phyloP scores from a whole-genome alignment of 1,140 invertebrate genomes.

The Drosophila dunni region DNA sequence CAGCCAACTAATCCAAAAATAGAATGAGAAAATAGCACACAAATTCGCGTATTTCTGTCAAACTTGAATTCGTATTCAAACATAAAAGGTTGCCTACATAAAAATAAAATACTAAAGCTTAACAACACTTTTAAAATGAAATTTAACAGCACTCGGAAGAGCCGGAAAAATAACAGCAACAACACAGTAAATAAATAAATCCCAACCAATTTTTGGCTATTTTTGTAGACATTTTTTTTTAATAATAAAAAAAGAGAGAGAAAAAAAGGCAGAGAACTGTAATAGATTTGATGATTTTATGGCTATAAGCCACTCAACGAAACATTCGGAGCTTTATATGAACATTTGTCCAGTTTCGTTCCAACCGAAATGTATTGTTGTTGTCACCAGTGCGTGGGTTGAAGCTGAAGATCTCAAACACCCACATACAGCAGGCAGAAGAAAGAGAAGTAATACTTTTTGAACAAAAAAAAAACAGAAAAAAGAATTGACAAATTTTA shows the following conservation, averaged over 20 bases:
- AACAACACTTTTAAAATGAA: conserved; percentile 23
- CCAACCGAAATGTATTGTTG: conserved; percentile 28
- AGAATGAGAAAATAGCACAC: neutral
- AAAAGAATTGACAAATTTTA: conserved; percentile 72
- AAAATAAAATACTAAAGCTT: conserved; percentile 9
- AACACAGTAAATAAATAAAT: conserved; percentile 20
- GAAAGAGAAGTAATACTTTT: conserved; percentile 14
- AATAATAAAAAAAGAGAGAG: conserved; percentile 27
- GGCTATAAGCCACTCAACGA: conserved; percentile 66
- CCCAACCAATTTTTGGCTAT: conserved; percentile 17
- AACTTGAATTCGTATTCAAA: neutral
- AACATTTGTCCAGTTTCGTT: conserved; percentile 32
- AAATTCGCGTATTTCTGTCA: neutral
- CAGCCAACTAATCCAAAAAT: conserved; percentile 6
- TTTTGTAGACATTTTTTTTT: conserved; percentile 13
- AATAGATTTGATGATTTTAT: conserved; percentile 79
- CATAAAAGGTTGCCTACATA: neutral
- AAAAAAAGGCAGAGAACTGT: conserved; percentile 38
- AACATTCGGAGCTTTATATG: conserved; percentile 32
- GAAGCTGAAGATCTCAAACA: conserved; percentile 54
- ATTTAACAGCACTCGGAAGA: conserved; percentile 38
- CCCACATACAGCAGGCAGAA: conserved; percentile 49
- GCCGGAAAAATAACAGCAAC: conserved; percentile 22
- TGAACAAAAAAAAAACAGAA: neutral
- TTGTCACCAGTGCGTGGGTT: conserved; percentile 56